Evolutionary conservation across 2,113 vertebrate species (phyloP).

Genomic region (Piaya cayana): DNA sequence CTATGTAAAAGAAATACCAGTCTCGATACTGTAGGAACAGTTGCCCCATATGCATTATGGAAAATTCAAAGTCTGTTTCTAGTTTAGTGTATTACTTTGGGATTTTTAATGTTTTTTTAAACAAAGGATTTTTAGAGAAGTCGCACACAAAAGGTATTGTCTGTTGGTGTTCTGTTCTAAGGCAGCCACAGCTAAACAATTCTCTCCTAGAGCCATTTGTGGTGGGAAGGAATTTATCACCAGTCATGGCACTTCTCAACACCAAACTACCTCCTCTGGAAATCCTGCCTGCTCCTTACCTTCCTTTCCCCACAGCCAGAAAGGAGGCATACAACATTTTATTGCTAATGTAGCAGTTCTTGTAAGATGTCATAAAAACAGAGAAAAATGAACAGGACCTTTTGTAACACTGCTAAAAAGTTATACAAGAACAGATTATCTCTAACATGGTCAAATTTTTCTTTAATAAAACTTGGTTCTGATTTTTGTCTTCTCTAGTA

Average conservation of each 20-base stretch:
- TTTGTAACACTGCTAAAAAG: rapidly evolving
- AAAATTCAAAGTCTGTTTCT: constrained; percentile 47
- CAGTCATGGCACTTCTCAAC: not conserved
- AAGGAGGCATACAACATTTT: not conserved
- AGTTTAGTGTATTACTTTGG: constrained; percentile 15
- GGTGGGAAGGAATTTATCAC: not conserved
- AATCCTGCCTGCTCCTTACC: not conserved
- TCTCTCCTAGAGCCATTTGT: not conserved
- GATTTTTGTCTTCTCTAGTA: not conserved
- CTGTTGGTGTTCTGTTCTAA: constrained; percentile 49
- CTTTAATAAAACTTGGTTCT: not conserved
- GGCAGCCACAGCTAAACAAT: constrained; percentile 9
- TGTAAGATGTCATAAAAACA: not conserved
- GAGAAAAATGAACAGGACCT: not conserved
- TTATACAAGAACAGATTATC: not conserved
- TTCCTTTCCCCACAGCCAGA: not conserved
- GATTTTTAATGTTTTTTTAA: not conserved
- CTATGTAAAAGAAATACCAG: not conserved
- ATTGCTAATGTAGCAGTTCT: not conserved
- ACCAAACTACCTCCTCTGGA: not conserved
- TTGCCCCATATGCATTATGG: not conserved
- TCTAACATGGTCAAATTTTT: not conserved
- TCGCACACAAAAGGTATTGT: constrained; percentile 50
- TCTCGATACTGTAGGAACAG: not conserved
- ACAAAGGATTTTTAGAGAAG: constrained; percentile 33